Base-by-base conservation (phyloP, 2,113 vertebrate species). In the Dicrurus megarhynchus region DNA sequence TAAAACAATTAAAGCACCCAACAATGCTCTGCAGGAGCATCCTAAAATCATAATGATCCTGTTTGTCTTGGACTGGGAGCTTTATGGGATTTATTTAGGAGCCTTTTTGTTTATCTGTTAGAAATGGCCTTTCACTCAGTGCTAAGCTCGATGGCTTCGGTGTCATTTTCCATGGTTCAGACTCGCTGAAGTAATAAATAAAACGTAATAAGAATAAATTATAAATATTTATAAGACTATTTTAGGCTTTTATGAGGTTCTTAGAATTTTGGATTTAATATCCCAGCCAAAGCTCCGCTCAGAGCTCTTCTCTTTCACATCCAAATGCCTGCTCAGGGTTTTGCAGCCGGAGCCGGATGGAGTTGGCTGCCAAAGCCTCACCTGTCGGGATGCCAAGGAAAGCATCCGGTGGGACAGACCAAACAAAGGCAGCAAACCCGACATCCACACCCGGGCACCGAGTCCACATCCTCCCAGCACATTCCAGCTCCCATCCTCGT, bases 141-240 rank as follows among this genome's bases (percentile, higher is more conserved):
- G 61, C 94, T 94, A 91, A 94, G 86, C 93, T 89, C 26, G 12
- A 21, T 71, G 87, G 79, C 83, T 96, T 84, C 70, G 13, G 49
- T 57, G 52, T 87, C 46, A 88, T 92, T 96, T 96, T 95, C 94
- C 96, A 88, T 70, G 87, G 20, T 95, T 87, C 83, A 73, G 91
- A 44, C 71, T 95, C 71, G 56, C 84, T 53, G 84, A 61, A 67
- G 89, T 81, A 97, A 95, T 91, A 96, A 97, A 93, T 94, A 97
- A 88, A 79, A 91, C 71, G 89, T 85, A 89, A 93, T 94, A 91
- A 94, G 90, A 68, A 85, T 77, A 95, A 95, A 76, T 97, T 88
- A 94, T 96, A 97, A 94, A 93, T 95, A 96, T 96, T 97, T 97
- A 97, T 95, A 94, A 93, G 83, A 37, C 87, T 95, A 93, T 93